Base-by-base conservation (phyloP, 2,888 invertebrate genomes). In the Desoria tigrina region DNA sequence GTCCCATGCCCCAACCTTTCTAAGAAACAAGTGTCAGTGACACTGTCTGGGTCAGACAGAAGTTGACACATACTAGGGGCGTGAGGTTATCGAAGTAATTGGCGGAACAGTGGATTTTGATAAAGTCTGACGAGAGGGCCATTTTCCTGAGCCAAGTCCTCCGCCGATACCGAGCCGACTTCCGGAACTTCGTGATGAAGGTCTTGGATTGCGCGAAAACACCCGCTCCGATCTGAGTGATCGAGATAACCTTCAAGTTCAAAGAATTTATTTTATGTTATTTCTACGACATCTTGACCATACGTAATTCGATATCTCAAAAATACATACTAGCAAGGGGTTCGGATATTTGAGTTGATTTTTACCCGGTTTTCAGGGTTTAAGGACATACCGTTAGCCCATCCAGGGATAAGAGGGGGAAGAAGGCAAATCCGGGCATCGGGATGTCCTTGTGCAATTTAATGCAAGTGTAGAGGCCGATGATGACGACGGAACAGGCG, bases 11-110 rank as follows among this genome's bases (percentile, higher is more conserved):
- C n/a, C n/a, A n/a, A n/a, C n/a, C n/a, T n/a, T n/a, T n/a, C 11
- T 32, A 32, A 11, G 32, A 32, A 4, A 32, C 6, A 32, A 32
- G 32, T 4, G 32, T 32, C 32, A 32, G 11, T 11, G 32, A 32
- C 6, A 32, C 69, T 2, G 69, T 63, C 16, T 69, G 55, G 3
- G 54, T 53, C 9, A 65, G 42, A 21, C 65, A 61, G 49, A 65
- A 65, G 23, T 65, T 50, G 18, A 68, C 42, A 26, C 65, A 65
- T 1, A 62, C 50, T 27, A 68, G 55, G 16, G 68, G 68, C 2
- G 68, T 68, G 7, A 68, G n/a, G 24, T 65, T 23, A n/a, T 68
- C 68, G 21, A 68, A 62, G 55, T 62, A 68, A 50, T 65, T 68
- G 1, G 62, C 61, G 11, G 65, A 65, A 39, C 65, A 69, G 1